These are phyloP conservation scores for Propithecus coquereli DNA, from an alignment of 2,113 vertebrate genomes.

Conservation along the genomic window DNA sequence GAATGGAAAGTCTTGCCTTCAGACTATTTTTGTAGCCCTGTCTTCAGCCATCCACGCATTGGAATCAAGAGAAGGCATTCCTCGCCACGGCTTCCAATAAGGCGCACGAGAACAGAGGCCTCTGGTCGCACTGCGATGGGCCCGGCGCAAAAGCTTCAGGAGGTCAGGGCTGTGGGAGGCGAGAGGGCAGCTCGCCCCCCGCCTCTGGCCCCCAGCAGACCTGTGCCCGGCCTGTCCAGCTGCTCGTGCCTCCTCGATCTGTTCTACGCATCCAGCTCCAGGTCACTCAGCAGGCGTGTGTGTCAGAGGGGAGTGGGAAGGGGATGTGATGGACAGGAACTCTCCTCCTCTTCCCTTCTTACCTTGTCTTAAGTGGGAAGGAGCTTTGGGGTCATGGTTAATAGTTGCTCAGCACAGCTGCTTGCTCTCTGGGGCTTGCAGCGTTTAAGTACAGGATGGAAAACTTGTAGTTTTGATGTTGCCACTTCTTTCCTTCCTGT, in stretches of 20 bases:
- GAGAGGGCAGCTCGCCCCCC: too few relatives aligned
- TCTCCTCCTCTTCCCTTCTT: not conserved
- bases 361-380: not conserved
- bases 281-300: not conserved
- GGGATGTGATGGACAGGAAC: not conserved
- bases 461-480: accelerated
- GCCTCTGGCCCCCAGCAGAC: not conserved
- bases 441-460: not conserved
- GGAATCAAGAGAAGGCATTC: not conserved
- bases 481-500: not conserved
- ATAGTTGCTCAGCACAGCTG: not conserved
- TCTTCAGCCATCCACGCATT: not conserved
- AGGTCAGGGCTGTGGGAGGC: accelerated
- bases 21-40: not conserved
- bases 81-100: not conserved
- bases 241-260: not conserved
- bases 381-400: not conserved
- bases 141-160: not conserved
- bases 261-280: not conserved
- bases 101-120: not conserved
- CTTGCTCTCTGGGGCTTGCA: not conserved
- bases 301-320: not conserved
- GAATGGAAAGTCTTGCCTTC: conserved; percentile 39
- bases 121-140: not conserved
- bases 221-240: not conserved